Percentiles rank a stretch among this genome's conserved stretches.
Evolutionary conservation across 1,140 invertebrate species (phyloP).

Genomic region (Lerema accius): DNA sequence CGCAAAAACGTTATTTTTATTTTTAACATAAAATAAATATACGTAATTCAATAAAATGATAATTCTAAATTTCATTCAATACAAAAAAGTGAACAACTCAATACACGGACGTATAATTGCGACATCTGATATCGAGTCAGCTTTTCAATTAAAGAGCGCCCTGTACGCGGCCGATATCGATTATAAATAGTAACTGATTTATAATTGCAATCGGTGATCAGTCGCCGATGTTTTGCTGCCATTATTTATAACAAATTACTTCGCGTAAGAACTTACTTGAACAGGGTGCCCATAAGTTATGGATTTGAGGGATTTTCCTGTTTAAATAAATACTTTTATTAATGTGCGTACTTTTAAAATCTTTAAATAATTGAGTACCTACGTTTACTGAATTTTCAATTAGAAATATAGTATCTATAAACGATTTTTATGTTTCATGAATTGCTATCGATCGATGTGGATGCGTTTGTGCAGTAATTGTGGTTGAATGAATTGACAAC

Average conservation of each 20-base stretch:
- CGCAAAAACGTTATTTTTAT: background rate
- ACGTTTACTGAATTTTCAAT: no score
- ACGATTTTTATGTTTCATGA: no score
- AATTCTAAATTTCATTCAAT: no score
- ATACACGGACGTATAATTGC: background rate
- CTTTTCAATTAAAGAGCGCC: slow-evolving; percentile 32
- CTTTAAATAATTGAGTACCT: no score
- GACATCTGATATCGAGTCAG: slow-evolving; percentile 1
- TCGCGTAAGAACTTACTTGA: slow-evolving; percentile 31
- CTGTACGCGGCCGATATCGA: slow-evolving; percentile 46
- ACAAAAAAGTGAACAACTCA: background rate
- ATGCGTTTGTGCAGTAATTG: no score
- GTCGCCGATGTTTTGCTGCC: slow-evolving; percentile 48
- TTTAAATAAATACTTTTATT: background rate
- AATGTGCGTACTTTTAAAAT: no score
- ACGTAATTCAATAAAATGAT: no score
- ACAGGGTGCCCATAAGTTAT: slow-evolving; percentile 7
- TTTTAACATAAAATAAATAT: background rate
- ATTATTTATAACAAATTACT: slow-evolving; percentile 63
- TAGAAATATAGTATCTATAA: no score
- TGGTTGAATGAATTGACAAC: no score
- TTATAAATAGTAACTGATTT: slow-evolving; percentile 62
- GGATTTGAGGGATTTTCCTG: slow-evolving; percentile 28
- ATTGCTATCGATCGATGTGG: no score
- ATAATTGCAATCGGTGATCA: slow-evolving; percentile 60